Evolutionary conservation across 2,888 invertebrate genomes (phyloP), one percentile per base, ranked within the genome.

Genomic region (Noctua janthe): DNA sequence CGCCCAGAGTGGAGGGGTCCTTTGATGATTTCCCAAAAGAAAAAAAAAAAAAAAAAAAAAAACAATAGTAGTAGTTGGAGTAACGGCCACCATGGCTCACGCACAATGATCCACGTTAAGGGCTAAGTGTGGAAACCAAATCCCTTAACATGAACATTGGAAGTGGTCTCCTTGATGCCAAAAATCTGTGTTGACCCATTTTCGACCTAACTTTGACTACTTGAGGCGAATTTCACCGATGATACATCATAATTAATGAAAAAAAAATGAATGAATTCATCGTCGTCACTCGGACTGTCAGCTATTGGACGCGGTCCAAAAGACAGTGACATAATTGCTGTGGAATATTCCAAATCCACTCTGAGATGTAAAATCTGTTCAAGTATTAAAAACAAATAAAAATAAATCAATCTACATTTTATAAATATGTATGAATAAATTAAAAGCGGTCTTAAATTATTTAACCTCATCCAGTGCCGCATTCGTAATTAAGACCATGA

Each of bases 401-500:
- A 71, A 39, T 35, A 59, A 59, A 82, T 4, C 0, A 66, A 73
- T 39, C 13, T n/a, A 59, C 17, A 51, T 51, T 69, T 39, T 1
- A 39, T 74, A 23, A 69, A 62, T 23, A 70, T 29, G 17, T 23
- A 17, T 69, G 11, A 10, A 17, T 47, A 47, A n/a, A 10, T 64
- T 66, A 20, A 66, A 66, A 66, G 35, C 10, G 75, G 49, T 49
- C 20, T 64, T 49, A 17, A 62, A 84, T 35, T 23, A 67, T 59
- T 35, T 35, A 49, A 15, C 59, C 84, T 72, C 29, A 67, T 35
- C 54, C 51, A 47, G 5, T 62, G 11, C 10, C 49, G 54, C 49
- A 71, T 80, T 80, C 1, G 17, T 47, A 66, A 71, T 5, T 64
- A 66, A 51, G 54, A 73, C 81, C 81, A 72, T 83, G 80, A 74